These are phyloP conservation scores for Procambarus clarkii DNA, from an alignment of 1,140 invertebrate species.

Conservation along the genomic window DNA sequence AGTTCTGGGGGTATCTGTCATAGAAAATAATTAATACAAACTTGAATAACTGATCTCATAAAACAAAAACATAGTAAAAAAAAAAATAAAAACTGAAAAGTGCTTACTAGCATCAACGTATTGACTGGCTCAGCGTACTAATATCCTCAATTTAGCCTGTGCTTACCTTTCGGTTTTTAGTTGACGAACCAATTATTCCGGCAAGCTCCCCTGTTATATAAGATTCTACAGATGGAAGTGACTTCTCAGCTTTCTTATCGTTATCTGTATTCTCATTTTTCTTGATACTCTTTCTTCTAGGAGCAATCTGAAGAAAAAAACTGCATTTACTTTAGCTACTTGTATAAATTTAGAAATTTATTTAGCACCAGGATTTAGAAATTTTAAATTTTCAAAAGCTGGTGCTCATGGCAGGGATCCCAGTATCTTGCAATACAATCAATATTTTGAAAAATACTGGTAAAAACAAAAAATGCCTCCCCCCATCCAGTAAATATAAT, in stretches of 20 bases:
- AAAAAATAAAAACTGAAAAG: too few relatives aligned
- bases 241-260: conserved; percentile 12
- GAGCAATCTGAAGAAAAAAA: neutral
- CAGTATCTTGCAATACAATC: too few relatives aligned
- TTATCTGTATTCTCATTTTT: neutral
- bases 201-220: conserved; percentile 38
- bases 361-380: too few relatives aligned
- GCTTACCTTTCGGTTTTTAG: conserved; percentile 15
- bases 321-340: too few relatives aligned
- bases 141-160: neutral
- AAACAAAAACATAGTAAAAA: too few relatives aligned
- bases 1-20: conserved; percentile 33
- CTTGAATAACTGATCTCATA: too few relatives aligned
- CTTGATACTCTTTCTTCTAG: conserved; percentile 16
- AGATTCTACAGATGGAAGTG: conserved; percentile 27
- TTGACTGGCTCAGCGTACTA: neutral
- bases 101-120: neutral
- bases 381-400: too few relatives aligned
- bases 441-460: too few relatives aligned
- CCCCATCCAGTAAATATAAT: too few relatives aligned
- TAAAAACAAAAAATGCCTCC: too few relatives aligned
- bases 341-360: too few relatives aligned
- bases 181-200: neutral
- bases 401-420: too few relatives aligned
- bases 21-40: neutral